phyloP scores from a whole-genome alignment of 2,888 invertebrate species.

The Trichogramma dendrolimi region DNA sequence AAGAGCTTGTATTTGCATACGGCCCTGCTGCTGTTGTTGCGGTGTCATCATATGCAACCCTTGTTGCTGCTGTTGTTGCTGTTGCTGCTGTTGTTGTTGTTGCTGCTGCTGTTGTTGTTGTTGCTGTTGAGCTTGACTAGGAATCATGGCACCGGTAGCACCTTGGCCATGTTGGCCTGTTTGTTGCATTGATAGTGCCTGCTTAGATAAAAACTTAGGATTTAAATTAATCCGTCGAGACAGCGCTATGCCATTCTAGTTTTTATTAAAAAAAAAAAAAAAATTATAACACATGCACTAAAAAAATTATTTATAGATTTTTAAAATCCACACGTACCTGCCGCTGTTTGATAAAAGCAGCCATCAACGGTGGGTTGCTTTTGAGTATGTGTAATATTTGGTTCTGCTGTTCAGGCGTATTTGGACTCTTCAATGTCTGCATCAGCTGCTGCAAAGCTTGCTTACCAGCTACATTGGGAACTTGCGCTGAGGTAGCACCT shows the following conservation, averaged over 20 bases:
- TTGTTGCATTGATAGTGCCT: constrained; percentile 44
- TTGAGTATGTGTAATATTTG: constrained; percentile 85
- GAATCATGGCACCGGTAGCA: constrained; percentile 44
- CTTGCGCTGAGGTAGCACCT: constrained; percentile 44
- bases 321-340: constrained; percentile 55
- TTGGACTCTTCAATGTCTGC: constrained; percentile 84
- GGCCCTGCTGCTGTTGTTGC: constrained; percentile 59
- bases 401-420: constrained; percentile 87
- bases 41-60: constrained; percentile 51
- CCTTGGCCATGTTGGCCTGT: constrained; percentile 42
- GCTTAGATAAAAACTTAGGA: constrained; percentile 8
- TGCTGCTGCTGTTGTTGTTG: constrained; percentile 56
- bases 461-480: constrained; percentile 56
- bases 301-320: constrained; percentile 4
- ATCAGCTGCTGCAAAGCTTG: constrained; percentile 75
- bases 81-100: constrained; percentile 52
- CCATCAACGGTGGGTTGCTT: constrained; percentile 92
- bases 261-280: constrained; percentile 12
- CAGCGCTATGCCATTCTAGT: not conserved
- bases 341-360: constrained; percentile 87
- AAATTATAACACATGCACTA: constrained; percentile 6
- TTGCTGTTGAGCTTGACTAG: constrained; percentile 52
- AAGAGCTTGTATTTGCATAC: constrained; percentile 52
- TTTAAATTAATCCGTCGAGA: not conserved
- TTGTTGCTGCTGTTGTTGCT: constrained; percentile 53